phyloP scores from a whole-genome alignment of 2,888 invertebrate species.

The Tipula confusa region DNA sequence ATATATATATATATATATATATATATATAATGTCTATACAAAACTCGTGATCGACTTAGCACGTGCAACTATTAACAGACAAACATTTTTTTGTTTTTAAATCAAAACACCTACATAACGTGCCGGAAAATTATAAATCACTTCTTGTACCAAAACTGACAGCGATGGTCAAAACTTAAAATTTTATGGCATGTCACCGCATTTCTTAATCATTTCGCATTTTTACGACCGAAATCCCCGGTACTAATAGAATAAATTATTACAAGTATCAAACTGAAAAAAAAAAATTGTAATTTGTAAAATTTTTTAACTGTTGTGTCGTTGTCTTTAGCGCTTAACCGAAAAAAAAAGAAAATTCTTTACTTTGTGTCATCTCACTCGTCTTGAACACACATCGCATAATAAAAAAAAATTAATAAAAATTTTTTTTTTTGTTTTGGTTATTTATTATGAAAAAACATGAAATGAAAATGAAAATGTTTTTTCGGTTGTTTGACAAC shows the following conservation, averaged over 20 bases:
- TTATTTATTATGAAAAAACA: not conserved
- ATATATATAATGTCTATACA: not conserved
- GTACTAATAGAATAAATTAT: slow-evolving; percentile 17
- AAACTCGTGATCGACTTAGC: not conserved
- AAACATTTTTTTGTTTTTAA: no score
- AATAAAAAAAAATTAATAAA: not conserved
- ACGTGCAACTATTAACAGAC: not conserved
- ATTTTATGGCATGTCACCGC: not conserved
- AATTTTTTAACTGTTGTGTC: not conserved
- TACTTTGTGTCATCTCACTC: slow-evolving; percentile 12
- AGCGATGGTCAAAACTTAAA: not conserved
- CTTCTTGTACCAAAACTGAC: not conserved
- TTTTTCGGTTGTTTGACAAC: not conserved
- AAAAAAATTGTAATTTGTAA: not conserved
- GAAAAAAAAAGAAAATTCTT: not conserved
- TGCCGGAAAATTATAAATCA: not conserved
- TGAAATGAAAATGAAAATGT: slow-evolving; percentile 5
- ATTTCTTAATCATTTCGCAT: not conserved
- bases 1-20: no score
- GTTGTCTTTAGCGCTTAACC: not conserved
- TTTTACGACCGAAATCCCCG: not conserved
- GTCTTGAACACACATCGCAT: not conserved
- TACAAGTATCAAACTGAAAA: not conserved
- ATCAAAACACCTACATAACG: not conserved
- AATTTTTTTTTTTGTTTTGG: not conserved